These are phyloP conservation scores for Grammatotria lemairii DNA, from an alignment of 2,113 vertebrate species.

Conservation along the genomic window DNA sequence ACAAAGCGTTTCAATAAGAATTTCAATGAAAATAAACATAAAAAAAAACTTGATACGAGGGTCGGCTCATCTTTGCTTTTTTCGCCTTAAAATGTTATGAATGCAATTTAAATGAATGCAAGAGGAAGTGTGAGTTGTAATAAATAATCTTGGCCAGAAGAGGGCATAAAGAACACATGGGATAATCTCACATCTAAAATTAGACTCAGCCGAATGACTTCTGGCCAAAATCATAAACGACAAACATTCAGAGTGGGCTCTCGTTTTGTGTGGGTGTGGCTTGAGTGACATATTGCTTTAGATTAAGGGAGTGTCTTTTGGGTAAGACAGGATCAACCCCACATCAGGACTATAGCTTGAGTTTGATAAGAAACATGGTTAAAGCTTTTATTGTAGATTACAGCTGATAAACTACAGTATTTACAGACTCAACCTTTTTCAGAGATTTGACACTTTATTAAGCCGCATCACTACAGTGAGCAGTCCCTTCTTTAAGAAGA, in stretches of 20 bases:
- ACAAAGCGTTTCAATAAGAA: slow-evolving; percentile 60
- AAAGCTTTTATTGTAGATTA: neutral
- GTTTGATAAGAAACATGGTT: slow-evolving; percentile 14
- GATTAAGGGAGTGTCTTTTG: neutral
- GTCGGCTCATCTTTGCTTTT: slow-evolving; percentile 8
- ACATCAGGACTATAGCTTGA: neutral
- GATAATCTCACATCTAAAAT: neutral
- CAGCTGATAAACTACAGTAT: neutral
- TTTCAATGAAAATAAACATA: slow-evolving; percentile 67
- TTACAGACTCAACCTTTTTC: neutral
- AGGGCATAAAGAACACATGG: slow-evolving; percentile 13
- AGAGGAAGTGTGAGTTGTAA: neutral
- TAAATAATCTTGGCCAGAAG: slow-evolving; percentile 16
- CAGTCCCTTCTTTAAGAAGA: neutral
- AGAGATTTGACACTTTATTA: neutral
- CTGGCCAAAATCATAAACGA: neutral
- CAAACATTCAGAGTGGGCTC: neutral
- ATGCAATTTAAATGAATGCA: neutral
- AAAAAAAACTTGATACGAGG: slow-evolving; percentile 8
- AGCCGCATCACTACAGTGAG: neutral
- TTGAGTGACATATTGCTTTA: neutral
- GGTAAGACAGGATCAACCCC: neutral
- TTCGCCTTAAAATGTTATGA: neutral
- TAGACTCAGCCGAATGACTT: neutral
- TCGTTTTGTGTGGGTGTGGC: neutral